These are phyloP conservation scores for Glaucomys volans DNA, from an alignment of 2,113 vertebrate species.

Conservation along the genomic window DNA sequence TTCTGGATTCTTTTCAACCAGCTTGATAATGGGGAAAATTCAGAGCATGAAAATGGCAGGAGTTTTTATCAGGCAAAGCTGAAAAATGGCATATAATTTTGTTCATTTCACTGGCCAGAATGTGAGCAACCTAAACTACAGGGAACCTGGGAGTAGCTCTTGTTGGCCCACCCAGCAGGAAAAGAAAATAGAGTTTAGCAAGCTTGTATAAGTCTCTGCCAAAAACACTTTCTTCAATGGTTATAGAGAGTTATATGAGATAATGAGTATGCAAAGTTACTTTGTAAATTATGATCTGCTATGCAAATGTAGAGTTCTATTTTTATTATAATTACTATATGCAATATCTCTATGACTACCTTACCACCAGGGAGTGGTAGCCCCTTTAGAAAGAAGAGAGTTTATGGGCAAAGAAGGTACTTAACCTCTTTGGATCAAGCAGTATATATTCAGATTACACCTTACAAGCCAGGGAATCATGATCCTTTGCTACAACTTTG, in stretches of 20 bases:
- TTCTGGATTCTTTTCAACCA: constrained; percentile 2
- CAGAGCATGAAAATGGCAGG: background rate
- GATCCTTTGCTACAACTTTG: background rate
- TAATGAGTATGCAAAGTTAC: constrained; percentile 67
- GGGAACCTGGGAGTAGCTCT: background rate
- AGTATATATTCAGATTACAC: constrained; percentile 33
- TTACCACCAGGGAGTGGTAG: constrained; percentile 61
- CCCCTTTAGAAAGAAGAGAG: constrained; percentile 42
- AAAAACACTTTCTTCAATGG: constrained; percentile 60
- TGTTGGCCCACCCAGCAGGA: constrained; percentile 35
- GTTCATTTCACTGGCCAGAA: background rate
- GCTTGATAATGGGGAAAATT: background rate
- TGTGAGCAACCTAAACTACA: background rate
- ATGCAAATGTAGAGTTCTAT: constrained; percentile 62
- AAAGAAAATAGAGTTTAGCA: constrained; percentile 24
- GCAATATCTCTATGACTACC: constrained; percentile 52
- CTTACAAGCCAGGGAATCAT: constrained; percentile 1
- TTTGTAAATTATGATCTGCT: constrained; percentile 73
- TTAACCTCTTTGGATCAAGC: constrained; percentile 52
- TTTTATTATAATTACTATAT: constrained; percentile 74
- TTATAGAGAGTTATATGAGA: constrained; percentile 53
- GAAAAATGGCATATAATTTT: background rate
- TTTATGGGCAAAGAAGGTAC: constrained; percentile 43
- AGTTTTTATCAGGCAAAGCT: background rate
- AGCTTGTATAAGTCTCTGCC: constrained; percentile 38